Percentiles rank a stretch among this genome's conserved stretches.
phyloP scores from a whole-genome alignment of 2,113 vertebrate genomes.

The Brienomyrus brachyistius region DNA sequence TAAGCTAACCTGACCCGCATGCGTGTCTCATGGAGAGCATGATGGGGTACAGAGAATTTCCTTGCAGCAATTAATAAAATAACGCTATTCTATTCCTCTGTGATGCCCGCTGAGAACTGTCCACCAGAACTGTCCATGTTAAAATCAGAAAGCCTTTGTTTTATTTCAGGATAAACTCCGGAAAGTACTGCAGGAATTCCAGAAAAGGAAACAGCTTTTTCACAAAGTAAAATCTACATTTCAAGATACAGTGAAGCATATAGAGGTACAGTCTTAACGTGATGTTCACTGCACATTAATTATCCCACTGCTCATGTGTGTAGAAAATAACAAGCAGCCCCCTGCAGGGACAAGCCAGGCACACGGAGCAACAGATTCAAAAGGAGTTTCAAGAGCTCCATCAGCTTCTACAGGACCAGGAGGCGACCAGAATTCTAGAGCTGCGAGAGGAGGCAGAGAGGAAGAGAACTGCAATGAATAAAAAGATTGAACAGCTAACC shows the following conservation, averaged over 20 bases:
- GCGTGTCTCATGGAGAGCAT: not conserved
- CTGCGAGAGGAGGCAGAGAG: slow-evolving; percentile 39
- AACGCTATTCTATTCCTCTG: not conserved
- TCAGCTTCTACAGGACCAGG: slow-evolving; percentile 40
- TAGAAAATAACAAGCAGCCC: no score
- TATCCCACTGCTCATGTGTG: not conserved
- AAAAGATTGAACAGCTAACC: slow-evolving; percentile 24
- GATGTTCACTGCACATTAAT: not conserved
- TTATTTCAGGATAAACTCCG: slow-evolving; percentile 43
- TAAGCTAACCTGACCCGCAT: not conserved
- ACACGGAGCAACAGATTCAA: slow-evolving; percentile 36
- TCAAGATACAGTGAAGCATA: slow-evolving; percentile 32
- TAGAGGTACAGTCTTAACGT: slow-evolving; percentile 39
- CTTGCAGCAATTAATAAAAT: not conserved
- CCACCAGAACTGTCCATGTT: not conserved
- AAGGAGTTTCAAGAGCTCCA: slow-evolving; percentile 29
- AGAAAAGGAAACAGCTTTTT: slow-evolving; percentile 38
- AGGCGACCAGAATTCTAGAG: slow-evolving; percentile 37
- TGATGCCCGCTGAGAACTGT: not conserved
- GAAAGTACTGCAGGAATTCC: slow-evolving; percentile 35
- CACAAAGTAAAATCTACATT: slow-evolving; percentile 43
- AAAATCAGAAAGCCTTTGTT: not conserved
- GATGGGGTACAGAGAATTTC: not conserved
- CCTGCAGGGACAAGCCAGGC: not conserved
- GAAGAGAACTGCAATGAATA: slow-evolving; percentile 23